Evolutionary conservation across 2,113 vertebrate genomes (phyloP).

Genomic region (Labrus mixtus): DNA sequence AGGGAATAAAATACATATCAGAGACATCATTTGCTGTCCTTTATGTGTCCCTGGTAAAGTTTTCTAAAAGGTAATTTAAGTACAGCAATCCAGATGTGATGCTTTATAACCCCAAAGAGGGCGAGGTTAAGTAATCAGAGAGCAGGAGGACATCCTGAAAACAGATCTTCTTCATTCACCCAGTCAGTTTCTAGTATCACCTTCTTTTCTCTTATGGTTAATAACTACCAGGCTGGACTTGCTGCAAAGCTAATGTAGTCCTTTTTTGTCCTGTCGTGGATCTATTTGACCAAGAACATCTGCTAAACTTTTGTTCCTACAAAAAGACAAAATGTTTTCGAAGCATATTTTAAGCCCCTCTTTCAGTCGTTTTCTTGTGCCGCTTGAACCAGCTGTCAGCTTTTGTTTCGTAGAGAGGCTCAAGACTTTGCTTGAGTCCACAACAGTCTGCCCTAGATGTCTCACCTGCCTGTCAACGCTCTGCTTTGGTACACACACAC

Average conservation of each 20-base stretch:
- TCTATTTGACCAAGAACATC: background rate
- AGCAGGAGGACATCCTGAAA: too few relatives aligned
- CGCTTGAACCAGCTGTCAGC: slow-evolving; percentile 25
- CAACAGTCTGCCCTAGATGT: slow-evolving; percentile 58
- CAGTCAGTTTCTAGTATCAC: background rate
- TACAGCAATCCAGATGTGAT: too few relatives aligned
- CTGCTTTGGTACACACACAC: background rate
- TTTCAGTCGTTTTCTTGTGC: background rate
- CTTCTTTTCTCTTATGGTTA: background rate
- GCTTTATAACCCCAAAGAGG: too few relatives aligned
- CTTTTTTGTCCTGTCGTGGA: background rate
- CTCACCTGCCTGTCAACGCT: slow-evolving; percentile 73
- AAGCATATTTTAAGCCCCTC: background rate
- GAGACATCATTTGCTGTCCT: too few relatives aligned
- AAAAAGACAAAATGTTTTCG: background rate
- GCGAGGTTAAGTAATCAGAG: too few relatives aligned
- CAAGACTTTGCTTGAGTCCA: slow-evolving; percentile 59
- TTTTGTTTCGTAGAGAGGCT: slow-evolving; percentile 59
- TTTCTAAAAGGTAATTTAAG: too few relatives aligned
- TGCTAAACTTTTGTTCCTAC: background rate
- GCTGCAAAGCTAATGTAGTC: background rate
- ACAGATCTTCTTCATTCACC: background rate
- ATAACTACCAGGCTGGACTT: background rate
- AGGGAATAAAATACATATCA: too few relatives aligned
- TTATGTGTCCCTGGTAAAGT: too few relatives aligned